Evolutionary conservation across 2,113 vertebrate genomes (phyloP), one percentile per base, ranked within the genome.

Genomic region (Mirza zaza): DNA sequence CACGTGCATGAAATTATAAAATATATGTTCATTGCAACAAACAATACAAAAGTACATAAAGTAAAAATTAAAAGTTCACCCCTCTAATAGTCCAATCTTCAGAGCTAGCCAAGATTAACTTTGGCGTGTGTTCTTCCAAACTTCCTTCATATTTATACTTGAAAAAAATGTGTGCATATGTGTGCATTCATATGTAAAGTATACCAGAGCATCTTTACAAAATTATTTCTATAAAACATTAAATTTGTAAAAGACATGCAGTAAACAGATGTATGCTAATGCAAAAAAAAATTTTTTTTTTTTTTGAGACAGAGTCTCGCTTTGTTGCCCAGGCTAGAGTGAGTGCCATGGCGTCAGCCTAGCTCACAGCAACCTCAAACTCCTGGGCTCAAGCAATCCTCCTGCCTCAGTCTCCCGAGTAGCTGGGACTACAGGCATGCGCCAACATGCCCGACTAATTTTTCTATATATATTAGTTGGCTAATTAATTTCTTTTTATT

Each of bases 171-270:
- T 27, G 3, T 71, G 59, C 36, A 8, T 59, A 5, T 48, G 55
- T 67, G 55, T 81, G 15, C 71, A 9, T 55, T 57, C 20, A 75
- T 25, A 1, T 55, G 25, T 59, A 20, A 90, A 34, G 25, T 61
- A 79, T 8, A 75, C 0, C 45, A 82, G 36, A 50, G 23, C 57
- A 73, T 77, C 80, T 82, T 87, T 84, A 80, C 5, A 55, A 92
- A 95, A 93, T 32, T 70, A 76, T 80, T 84, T 79, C 23, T 45
- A 75, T 39, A 80, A 96, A 55, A 84, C 17, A 76, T 77, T 50
- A 63, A 68, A 55, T 93, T n/a, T 87, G 32, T 83, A 81, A 91
- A 90, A 52, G 36, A 92, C 70, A 89, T 75, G 8, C 15, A 45
- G 34, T 59, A 85, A 95, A 65, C 36, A 95, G 65, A 48, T 36